phyloP scores from a whole-genome alignment of 1,140 invertebrate genomes.

The Drosophila tani region DNA sequence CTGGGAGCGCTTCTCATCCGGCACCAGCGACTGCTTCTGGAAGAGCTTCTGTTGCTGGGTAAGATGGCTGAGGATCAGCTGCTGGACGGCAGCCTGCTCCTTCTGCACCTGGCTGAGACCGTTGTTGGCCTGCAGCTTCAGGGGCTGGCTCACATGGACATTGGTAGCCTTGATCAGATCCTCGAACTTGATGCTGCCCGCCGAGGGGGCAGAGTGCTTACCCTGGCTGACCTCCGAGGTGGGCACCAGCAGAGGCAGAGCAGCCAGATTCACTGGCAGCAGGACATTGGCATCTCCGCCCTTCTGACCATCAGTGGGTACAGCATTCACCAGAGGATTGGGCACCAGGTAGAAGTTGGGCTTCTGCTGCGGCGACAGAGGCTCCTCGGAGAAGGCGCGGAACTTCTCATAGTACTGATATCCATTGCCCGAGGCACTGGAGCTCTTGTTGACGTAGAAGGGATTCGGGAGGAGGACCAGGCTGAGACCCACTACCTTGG shows the following conservation, averaged over 20 bases:
- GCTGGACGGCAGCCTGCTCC: slow-evolving; percentile 27
- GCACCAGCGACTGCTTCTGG: slow-evolving; percentile 20
- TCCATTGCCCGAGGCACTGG: not conserved
- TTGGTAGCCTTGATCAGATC: slow-evolving; percentile 40
- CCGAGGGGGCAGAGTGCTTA: not conserved
- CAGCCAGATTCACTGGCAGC: slow-evolving; percentile 41
- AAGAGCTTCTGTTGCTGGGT: slow-evolving; percentile 23
- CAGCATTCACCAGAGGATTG: slow-evolving; percentile 29
- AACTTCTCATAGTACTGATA: slow-evolving; percentile 25
- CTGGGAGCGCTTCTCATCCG: slow-evolving; percentile 39
- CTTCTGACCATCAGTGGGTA: slow-evolving; percentile 16
- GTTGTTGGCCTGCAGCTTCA: slow-evolving; percentile 20
- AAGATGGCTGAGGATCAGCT: slow-evolving; percentile 28
- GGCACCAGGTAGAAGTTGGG: slow-evolving; percentile 40
- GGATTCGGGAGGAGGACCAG: slow-evolving; percentile 46
- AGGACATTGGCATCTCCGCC: slow-evolving; percentile 14
- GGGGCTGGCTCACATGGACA: slow-evolving; percentile 26
- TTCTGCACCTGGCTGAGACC: slow-evolving; percentile 22
- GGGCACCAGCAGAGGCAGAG: slow-evolving; percentile 38
- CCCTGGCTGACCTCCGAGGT: slow-evolving; percentile 4
- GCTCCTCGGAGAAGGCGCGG: slow-evolving; percentile 22
- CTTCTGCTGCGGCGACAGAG: slow-evolving; percentile 18
- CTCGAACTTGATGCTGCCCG: slow-evolving; percentile 15
- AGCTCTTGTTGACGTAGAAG: slow-evolving; percentile 29
- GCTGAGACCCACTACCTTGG: slow-evolving; percentile 48